Conservation (phyloP, 2,797 vertebrate species). For the Pangasius larnaudii region DNA sequence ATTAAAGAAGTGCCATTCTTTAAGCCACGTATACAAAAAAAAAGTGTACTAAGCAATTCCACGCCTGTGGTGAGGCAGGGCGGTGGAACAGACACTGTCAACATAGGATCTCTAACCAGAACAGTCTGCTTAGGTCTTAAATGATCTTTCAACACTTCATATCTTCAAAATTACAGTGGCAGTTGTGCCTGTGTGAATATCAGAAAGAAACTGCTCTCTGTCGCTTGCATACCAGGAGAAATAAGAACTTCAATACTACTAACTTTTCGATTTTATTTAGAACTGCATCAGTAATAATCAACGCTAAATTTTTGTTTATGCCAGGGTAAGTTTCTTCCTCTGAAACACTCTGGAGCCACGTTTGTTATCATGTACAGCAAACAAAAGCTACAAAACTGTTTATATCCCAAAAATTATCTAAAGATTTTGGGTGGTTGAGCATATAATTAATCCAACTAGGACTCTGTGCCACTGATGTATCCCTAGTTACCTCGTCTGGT, state of each 20-base stretch:
- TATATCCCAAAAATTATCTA: not conserved
- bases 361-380: not conserved
- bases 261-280: not conserved
- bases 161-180: not conserved
- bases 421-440: not conserved
- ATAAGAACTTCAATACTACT: not conserved
- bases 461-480: not conserved
- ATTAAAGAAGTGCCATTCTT: not conserved
- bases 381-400: not conserved
- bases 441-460: not conserved
- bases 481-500: not conserved
- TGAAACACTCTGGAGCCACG: not conserved
- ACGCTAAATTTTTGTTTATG: not conserved
- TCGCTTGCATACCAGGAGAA: not conserved
- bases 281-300: not conserved
- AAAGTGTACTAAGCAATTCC: not conserved
- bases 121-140: not conserved
- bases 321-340: not conserved
- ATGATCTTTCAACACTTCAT: not conserved
- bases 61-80: not conserved
- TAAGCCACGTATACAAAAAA: not conserved
- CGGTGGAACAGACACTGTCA: not conserved
- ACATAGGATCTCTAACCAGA: not conserved
- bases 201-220: not conserved
- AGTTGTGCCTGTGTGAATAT: not conserved